Evolutionary conservation across 1,140 invertebrate genomes (phyloP).

Genomic region (Neuroterus valhalla): DNA sequence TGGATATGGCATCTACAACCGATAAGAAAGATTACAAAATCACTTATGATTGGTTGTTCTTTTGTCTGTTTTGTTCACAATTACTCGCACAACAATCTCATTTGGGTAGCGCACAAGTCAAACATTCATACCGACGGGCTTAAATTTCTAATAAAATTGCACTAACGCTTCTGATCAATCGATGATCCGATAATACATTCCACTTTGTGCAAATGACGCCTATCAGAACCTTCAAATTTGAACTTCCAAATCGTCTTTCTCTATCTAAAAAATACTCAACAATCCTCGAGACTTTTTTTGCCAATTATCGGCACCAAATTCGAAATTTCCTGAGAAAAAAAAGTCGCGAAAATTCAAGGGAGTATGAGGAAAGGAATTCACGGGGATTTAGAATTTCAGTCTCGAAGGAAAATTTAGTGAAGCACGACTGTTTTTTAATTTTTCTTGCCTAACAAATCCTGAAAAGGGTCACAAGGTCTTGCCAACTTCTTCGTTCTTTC

Average conservation of each 20-base stretch:
- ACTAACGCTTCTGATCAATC: constrained; percentile 40
- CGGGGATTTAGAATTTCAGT: background rate
- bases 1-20: constrained; percentile 73
- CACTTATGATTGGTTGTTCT: constrained; percentile 64
- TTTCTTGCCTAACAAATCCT: constrained; percentile 37
- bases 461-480: constrained; percentile 42
- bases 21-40: constrained; percentile 75
- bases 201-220: constrained; percentile 40
- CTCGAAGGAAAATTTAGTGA: background rate
- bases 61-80: constrained; percentile 48
- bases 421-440: constrained; percentile 21
- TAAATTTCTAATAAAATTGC: constrained; percentile 45
- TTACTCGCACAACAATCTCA: constrained; percentile 44
- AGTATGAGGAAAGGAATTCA: background rate
- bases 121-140: constrained; percentile 44
- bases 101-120: constrained; percentile 35
- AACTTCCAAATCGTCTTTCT: background rate
- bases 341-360: no score
- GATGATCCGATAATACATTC: constrained; percentile 45
- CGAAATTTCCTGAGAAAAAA: background rate
- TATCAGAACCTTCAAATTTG: constrained; percentile 46
- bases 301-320: background rate
- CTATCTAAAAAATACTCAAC: constrained; percentile 10
- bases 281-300: background rate
- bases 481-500: background rate